Base-by-base conservation (phyloP, 1,140 invertebrate genomes). In the Trachymyrmex septentrionalis region DNA sequence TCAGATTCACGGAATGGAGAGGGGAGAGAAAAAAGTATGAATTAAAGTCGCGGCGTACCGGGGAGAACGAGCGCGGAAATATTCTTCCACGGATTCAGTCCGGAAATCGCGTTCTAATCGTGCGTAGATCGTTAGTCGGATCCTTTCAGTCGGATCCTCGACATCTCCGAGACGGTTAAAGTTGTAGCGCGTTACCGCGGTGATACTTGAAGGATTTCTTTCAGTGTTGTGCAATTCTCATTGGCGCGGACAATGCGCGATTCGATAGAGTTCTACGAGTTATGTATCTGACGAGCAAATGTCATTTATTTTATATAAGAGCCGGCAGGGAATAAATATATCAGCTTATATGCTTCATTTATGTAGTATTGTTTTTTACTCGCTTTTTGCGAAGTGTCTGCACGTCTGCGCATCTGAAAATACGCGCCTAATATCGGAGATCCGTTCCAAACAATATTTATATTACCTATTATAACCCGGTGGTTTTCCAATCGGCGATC, bases 401-500 rank as follows among this genome's bases (percentile, higher is more conserved):
- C 80, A 84, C 27, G 21, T 48, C n/a, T n/a, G n/a, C n/a, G n/a
- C n/a, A 44, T 84, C 80, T 84, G n/a, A 61, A 84, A 84, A 84
- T 75, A 61, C 27, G 12, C 27, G 38, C 19, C 24, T 82, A 48
- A 30, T 50, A 21, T 72, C 66, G 21, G 14, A n/a, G 14, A n/a
- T 14, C 44, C 48, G 1, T 61, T 63, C 12, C 6, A 30, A 59
- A 59, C 21, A 53, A 84, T 84, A 75, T 73, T 84, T 63, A 48
- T 61, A 63, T 63, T 24, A 34, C 2, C 7, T 48, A 53, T 82
- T 82, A 73, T 44, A 61, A 63, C 21, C 9, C 14, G 19, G 16
- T 16, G 7, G 34, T 44, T 34, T 75, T 61, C n/a, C 34, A 24
- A 73, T 73, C 57, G 27, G 14, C 21, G 55, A 48, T 75, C 69